These are phyloP conservation scores for Acleris literana DNA, from an alignment of 2,888 invertebrate species.

Conservation along the genomic window DNA sequence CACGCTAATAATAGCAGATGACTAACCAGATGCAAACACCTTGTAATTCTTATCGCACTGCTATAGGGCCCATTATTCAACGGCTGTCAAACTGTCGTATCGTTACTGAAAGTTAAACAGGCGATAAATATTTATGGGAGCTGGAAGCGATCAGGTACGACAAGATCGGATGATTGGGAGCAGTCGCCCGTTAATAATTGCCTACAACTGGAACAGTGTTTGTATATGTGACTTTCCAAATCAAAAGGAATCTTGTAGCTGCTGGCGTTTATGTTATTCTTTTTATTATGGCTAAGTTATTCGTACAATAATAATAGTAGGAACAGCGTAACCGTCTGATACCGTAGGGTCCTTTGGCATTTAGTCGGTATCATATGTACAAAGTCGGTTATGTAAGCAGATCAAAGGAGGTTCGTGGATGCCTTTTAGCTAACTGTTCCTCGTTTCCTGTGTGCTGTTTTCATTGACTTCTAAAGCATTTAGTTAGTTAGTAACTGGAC, in stretches of 20 bases:
- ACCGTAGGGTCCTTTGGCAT: no score
- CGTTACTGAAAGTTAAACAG: conserved; percentile 32
- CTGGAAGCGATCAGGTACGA: conserved; percentile 30
- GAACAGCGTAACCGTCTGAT: no score
- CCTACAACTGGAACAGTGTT: conserved; percentile 29
- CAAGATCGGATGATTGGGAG: conserved; percentile 48
- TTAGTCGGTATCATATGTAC: not conserved
- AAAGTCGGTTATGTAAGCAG: conserved; percentile 19
- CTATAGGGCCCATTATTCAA: conserved; percentile 15
- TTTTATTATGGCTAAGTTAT: no score
- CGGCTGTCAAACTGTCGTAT: conserved; percentile 21
- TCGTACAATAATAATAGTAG: no score
- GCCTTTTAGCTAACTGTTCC: conserved; percentile 3
- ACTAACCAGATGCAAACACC: not conserved
- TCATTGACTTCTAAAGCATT: no score
- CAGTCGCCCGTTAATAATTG: conserved; percentile 48
- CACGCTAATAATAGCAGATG: conserved; percentile 13
- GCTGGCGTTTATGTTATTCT: no score
- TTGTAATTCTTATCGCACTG: not conserved
- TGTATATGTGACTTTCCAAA: conserved; percentile 19
- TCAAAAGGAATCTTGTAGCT: no score
- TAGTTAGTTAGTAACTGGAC: no score
- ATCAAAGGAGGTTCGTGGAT: conserved; percentile 7
- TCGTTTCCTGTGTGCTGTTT: conserved; percentile 3
- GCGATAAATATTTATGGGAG: conserved; percentile 42